These are phyloP conservation scores for Pandemis corylana DNA, from an alignment of 2,888 invertebrate species.

Conservation along the genomic window DNA sequence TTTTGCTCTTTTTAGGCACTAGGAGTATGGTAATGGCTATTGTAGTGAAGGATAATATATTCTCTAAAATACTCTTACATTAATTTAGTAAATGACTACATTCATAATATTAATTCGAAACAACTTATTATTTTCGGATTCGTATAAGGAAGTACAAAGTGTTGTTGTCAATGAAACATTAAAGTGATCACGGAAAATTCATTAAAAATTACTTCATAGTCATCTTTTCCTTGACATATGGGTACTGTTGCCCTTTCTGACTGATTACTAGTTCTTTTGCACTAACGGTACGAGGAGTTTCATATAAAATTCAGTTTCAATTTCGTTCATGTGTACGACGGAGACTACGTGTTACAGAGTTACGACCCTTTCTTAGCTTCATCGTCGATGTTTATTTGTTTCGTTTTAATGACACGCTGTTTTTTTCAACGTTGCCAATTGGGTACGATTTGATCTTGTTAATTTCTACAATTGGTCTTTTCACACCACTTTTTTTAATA, in stretches of 20 bases:
- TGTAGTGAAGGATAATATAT: too few relatives aligned
- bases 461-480: too few relatives aligned
- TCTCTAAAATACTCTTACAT: too few relatives aligned
- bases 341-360: conserved; percentile 16
- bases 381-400: conserved; percentile 3
- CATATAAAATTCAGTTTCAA: conserved; percentile 38
- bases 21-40: too few relatives aligned
- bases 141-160: conserved; percentile 2
- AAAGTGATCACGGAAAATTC: conserved; percentile 48
- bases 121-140: neutral
- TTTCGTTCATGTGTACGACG: conserved; percentile 17
- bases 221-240: conserved; percentile 61
- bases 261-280: conserved; percentile 18
- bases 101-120: too few relatives aligned
- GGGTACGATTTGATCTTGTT: too few relatives aligned
- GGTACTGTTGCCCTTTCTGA: conserved; percentile 53
- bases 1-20: neutral
- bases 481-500: too few relatives aligned
- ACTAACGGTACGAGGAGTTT: conserved; percentile 14
- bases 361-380: conserved; percentile 2
- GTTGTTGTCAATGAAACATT: conserved; percentile 33
- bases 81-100: too few relatives aligned
- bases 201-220: conserved; percentile 62
- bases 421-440: too few relatives aligned
- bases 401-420: neutral